Conservation (phyloP, 1,140 invertebrate genomes). For the Ctenoplectra terminalis region DNA sequence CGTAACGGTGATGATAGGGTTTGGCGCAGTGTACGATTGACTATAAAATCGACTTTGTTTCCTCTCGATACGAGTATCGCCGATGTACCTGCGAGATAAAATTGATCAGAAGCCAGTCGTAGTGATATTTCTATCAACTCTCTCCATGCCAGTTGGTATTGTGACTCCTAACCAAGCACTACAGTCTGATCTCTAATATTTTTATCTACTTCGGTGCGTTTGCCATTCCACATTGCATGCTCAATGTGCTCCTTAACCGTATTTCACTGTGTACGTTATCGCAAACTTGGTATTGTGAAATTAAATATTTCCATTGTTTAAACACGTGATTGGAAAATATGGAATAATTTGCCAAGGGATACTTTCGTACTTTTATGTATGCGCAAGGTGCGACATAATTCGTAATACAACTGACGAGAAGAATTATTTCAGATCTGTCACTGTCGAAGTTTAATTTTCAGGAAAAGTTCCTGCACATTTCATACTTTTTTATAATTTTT, state of each 20-base stretch:
- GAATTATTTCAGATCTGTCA: too few species aligned
- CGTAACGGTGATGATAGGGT: conserved; percentile 98
- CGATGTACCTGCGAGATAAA: conserved; percentile 74
- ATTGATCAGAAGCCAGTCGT: conserved; percentile 23
- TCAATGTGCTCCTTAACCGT: conserved; percentile 28
- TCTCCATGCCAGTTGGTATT: conserved; percentile 61
- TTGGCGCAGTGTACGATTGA: conserved; percentile 84
- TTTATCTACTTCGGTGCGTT: conserved; percentile 55
- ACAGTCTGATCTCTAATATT: conserved; percentile 53
- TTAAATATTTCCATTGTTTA: too few species aligned
- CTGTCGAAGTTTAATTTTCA: too few species aligned
- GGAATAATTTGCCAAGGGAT: too few species aligned
- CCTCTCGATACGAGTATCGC: conserved; percentile 78
- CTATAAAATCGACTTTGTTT: conserved; percentile 80
- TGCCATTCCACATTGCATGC: conserved; percentile 61
- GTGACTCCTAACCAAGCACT: conserved; percentile 67
- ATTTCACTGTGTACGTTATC: conserved; percentile 34
- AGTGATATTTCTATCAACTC: background rate
- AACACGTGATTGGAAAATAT: too few species aligned
- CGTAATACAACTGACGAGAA: too few species aligned
- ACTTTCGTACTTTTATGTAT: too few species aligned
- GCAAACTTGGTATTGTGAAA: background rate
- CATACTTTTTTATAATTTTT: too few species aligned
- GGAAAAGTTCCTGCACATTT: too few species aligned
- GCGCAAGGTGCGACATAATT: too few species aligned